Evolutionary conservation across 1,140 invertebrate species (phyloP).

Genomic region (Psilanteris sp.): DNA sequence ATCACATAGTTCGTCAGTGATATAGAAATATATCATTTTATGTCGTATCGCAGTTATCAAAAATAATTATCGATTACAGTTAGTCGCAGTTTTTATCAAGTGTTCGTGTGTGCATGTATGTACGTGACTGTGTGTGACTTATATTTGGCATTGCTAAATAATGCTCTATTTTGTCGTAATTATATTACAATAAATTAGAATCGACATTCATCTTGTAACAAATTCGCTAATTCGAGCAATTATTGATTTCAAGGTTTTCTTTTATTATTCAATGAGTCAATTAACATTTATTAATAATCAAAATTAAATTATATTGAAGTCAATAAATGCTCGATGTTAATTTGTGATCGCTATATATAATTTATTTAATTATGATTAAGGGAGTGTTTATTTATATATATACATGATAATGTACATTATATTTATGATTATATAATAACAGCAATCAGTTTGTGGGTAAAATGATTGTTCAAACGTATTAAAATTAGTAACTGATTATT

Average conservation of each 20-base stretch:
- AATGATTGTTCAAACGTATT: no score
- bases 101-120: slow-evolving; percentile 4
- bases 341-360: slow-evolving; percentile 41
- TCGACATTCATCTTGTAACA: slow-evolving; percentile 13
- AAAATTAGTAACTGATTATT: no score
- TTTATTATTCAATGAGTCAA: no score
- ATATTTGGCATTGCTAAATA: slow-evolving; percentile 48
- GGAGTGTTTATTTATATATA: slow-evolving; percentile 26
- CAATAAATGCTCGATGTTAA: slow-evolving; percentile 58
- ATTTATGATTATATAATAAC: no score
- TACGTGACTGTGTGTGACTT: slow-evolving; percentile 14
- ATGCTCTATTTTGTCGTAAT: slow-evolving; percentile 11
- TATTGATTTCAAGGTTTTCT: not conserved
- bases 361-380: slow-evolving; percentile 4
- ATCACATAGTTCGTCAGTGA: slow-evolving; percentile 40
- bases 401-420: slow-evolving; percentile 47
- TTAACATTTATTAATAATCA: no score
- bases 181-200: slow-evolving; percentile 35
- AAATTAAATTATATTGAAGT: no score
- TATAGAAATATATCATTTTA: slow-evolving; percentile 51
- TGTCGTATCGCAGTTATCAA: slow-evolving; percentile 46
- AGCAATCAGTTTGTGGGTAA: no score
- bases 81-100: slow-evolving; percentile 31
- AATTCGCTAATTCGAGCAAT: slow-evolving; percentile 6
- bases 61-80: slow-evolving; percentile 48